Percentiles rank a stretch among this genome's conserved stretches.
phyloP scores from a whole-genome alignment of 2,113 vertebrate species.

The Phaethornis superciliosus region DNA sequence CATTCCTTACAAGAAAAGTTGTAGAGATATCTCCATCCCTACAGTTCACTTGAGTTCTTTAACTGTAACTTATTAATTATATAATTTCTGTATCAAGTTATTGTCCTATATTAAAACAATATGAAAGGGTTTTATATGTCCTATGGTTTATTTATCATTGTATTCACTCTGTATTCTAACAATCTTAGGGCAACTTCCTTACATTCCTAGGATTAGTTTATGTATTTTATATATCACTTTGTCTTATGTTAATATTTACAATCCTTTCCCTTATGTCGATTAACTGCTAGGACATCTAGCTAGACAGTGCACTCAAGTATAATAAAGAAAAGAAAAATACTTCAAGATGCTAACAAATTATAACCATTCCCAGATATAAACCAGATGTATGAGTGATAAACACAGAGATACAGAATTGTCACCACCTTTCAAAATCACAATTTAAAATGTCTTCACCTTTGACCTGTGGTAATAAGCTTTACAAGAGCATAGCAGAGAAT shows the following conservation, averaged over 20 bases:
- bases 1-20: background rate
- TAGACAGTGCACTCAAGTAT: slow-evolving; percentile 27
- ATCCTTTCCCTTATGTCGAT: slow-evolving; percentile 41
- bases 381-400: slow-evolving; percentile 68
- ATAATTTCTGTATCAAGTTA: background rate
- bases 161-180: background rate
- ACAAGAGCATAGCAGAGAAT: background rate
- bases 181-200: slow-evolving; percentile 38
- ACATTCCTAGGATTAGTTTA: slow-evolving; percentile 33
- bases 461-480: slow-evolving; percentile 4
- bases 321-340: slow-evolving; percentile 66
- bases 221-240: slow-evolving; percentile 46
- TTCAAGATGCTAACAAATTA: slow-evolving; percentile 68
- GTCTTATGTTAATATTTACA: slow-evolving; percentile 62
- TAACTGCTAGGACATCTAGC: slow-evolving; percentile 29
- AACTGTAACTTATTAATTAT: background rate
- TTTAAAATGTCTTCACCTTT: slow-evolving; percentile 52
- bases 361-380: slow-evolving; percentile 49
- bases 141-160: background rate
- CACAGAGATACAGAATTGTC: slow-evolving; percentile 60
- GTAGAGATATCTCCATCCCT: background rate
- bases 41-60: background rate
- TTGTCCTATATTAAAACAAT: background rate
- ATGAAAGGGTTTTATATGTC: background rate
- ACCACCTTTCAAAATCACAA: slow-evolving; percentile 60